Evolutionary conservation across 1,140 invertebrate genomes (phyloP).

Genomic region (Drosophila gunungcola): DNA sequence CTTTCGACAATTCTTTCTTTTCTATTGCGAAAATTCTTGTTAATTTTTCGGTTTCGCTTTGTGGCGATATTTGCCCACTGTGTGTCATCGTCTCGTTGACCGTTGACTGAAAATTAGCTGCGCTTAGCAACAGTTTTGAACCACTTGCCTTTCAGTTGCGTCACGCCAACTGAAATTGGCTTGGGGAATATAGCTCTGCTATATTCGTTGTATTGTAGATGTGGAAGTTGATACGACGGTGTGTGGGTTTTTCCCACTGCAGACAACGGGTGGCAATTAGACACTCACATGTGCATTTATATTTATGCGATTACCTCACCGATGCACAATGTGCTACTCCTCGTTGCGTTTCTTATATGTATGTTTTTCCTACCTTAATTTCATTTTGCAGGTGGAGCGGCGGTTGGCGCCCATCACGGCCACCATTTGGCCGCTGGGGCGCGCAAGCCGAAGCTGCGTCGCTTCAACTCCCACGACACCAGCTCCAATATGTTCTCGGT

Average conservation of each 20-base stretch:
- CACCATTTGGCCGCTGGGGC: slow-evolving; percentile 65
- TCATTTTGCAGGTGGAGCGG: slow-evolving; percentile 60
- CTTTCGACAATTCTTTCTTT: slow-evolving; percentile 12
- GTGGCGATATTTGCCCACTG: slow-evolving; percentile 36
- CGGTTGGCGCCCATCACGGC: slow-evolving; percentile 65
- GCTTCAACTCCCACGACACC: slow-evolving; percentile 84
- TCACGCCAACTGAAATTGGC: slow-evolving; percentile 52
- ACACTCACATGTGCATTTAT: slow-evolving; percentile 51
- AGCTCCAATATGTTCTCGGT: slow-evolving; percentile 85
- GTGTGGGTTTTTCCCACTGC: slow-evolving; percentile 72
- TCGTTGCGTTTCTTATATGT: slow-evolving; percentile 19
- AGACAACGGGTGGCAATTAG: slow-evolving; percentile 59
- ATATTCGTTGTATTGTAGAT: slow-evolving; percentile 4
- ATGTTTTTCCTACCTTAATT: slow-evolving; percentile 1
- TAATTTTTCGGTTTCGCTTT: slow-evolving; percentile 26
- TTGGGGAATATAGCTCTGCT: slow-evolving; percentile 8
- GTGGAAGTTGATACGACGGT: slow-evolving; percentile 31
- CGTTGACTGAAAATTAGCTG: slow-evolving; percentile 70
- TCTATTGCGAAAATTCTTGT: slow-evolving; percentile 18
- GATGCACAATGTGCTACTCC: slow-evolving; percentile 52
- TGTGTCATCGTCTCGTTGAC: slow-evolving; percentile 56
- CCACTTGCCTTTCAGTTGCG: slow-evolving; percentile 53
- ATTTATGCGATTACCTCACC: slow-evolving; percentile 69
- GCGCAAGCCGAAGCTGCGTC: slow-evolving; percentile 79
- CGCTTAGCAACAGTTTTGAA: slow-evolving; percentile 78